These are phyloP conservation scores for Caenorhabditis sp. DNA, from an alignment of 2,888 invertebrate genomes.

Conservation along the genomic window DNA sequence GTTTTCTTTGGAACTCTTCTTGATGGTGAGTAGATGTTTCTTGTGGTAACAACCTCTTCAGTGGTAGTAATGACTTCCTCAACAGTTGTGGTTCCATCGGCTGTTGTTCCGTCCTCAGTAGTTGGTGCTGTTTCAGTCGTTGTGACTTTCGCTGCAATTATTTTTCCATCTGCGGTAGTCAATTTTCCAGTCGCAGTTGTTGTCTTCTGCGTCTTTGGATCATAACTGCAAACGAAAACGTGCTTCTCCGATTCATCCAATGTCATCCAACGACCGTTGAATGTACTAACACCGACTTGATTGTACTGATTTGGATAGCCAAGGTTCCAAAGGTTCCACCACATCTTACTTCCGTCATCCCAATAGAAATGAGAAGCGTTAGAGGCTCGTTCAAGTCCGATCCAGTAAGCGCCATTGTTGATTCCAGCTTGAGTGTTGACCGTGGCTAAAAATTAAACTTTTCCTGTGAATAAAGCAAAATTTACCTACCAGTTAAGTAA, in stretches of 20 bases:
- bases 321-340: neutral
- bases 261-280: neutral
- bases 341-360: neutral
- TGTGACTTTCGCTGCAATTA: too few species aligned
- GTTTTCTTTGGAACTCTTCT: too few species aligned
- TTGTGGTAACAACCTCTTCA: too few species aligned
- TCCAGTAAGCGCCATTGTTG: neutral
- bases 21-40: too few species aligned
- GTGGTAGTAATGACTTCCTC: too few species aligned
- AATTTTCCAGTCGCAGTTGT: neutral
- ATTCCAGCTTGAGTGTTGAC: neutral
- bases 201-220: neutral
- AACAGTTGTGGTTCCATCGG: too few species aligned
- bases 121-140: too few species aligned
- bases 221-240: neutral
- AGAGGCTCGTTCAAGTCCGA: neutral
- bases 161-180: too few species aligned
- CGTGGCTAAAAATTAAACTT: neutral
- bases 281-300: neutral
- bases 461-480: neutral
- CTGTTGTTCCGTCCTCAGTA: too few species aligned
- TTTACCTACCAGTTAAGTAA: neutral
- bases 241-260: neutral
- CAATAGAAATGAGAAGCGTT: neutral
- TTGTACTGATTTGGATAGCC: neutral